Conservation (phyloP, 2,888 invertebrate species). For the Pachymerium ferrugineum region DNA sequence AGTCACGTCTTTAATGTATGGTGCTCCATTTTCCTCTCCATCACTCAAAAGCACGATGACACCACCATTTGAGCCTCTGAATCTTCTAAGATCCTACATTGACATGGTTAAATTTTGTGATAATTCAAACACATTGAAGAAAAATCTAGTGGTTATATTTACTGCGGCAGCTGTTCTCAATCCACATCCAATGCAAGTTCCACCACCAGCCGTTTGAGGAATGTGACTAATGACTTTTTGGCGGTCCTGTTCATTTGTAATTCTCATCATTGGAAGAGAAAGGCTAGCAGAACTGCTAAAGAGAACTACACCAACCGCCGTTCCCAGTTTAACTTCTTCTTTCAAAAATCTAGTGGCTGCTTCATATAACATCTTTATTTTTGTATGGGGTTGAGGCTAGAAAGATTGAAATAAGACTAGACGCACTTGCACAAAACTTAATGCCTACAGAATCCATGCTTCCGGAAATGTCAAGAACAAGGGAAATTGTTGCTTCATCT, state of each 20-base stretch:
- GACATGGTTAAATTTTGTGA: not conserved
- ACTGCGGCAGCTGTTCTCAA: conserved; percentile 22
- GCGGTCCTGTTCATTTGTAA: not conserved
- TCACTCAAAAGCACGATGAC: conserved; percentile 35
- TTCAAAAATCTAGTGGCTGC: not conserved
- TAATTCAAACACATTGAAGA: not conserved
- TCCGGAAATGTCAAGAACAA: conserved; percentile 28
- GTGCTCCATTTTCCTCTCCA: conserved; percentile 29
- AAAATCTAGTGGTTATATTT: not conserved
- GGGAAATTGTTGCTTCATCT: conserved; percentile 4
- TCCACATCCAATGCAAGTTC: conserved; percentile 35
- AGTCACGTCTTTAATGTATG: conserved; percentile 31
- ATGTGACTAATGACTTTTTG: conserved; percentile 28
- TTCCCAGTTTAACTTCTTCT: conserved; percentile 22
- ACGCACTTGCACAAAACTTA: not conserved
- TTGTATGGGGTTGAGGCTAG: not conserved
- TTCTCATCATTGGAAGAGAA: not conserved
- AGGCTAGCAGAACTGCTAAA: not conserved
- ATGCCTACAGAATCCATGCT: conserved; percentile 21
- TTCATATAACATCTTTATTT: conserved; percentile 14
- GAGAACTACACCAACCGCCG: not conserved
- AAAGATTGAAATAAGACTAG: not conserved
- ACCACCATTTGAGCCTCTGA: conserved; percentile 28
- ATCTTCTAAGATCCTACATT: not conserved
- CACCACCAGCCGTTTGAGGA: not conserved